Base-by-base conservation (phyloP, 2,888 invertebrate genomes). In the Chydorus sphaericus region DNA sequence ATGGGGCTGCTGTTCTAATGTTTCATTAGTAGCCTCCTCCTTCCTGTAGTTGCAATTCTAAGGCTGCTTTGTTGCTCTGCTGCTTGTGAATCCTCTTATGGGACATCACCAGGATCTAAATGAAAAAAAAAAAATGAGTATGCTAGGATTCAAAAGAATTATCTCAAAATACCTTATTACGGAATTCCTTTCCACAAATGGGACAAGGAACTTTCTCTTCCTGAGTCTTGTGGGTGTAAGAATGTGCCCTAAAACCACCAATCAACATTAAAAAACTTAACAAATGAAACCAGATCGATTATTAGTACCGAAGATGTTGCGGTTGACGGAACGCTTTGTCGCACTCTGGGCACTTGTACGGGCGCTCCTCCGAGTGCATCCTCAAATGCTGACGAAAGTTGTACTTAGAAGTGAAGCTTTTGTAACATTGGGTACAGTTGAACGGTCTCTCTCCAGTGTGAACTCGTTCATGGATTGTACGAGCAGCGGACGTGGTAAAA, bases 321-420 rank as follows among this genome's bases (percentile, higher is more conserved):
- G 36, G 52, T 36, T 52, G 52, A 23, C 36, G 33, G 52, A 52
- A 52, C 11, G 36, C 36, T 20, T 36, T 52, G 18, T 20, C 33
- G 20, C 52, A 52, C 14, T 33, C 16, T 18, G n/a, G 8, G 20
- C 52, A 52, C 18, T 31, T 26, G 20, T 36, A 52, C 2, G 52
- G 52, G 11, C 52, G 29, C 14, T 52, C 52, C 31, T 52, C 33
- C 1, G 31, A 33, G 33, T 52, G 52, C 33, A 52, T 52, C 23
- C 52, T 10, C 11, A 52, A 14, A 36, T 52, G 52, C 18, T 44
- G 44, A 4, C 44, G 44, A 20, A 44, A 44, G 44, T 44, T 44
- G 26, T 44, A 44, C 44, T 44, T 44, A 4, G 44, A 44, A 14
- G 44, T 44, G 10, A 44, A 44, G 44, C 44, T 44, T 26, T 44